These are phyloP conservation scores for Drosophila rhopaloa DNA, from an alignment of 1,140 invertebrate species.

Conservation along the genomic window DNA sequence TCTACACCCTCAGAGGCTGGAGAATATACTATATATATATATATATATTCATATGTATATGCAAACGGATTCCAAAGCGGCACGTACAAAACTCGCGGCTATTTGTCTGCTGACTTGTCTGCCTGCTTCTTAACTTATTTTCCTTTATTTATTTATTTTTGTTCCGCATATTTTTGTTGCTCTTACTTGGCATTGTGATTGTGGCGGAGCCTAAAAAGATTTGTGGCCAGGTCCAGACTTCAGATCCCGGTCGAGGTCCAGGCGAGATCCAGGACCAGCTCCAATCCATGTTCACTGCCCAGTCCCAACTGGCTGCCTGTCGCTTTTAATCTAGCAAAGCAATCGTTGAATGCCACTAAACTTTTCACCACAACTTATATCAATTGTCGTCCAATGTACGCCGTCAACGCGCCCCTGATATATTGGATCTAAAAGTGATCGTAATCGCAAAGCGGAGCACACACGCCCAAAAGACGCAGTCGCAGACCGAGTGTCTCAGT, in stretches of 20 bases:
- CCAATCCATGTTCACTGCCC: conserved; percentile 17
- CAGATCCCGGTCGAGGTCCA: conserved; percentile 23
- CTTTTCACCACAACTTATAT: conserved; percentile 84
- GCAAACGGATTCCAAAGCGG: conserved; percentile 57
- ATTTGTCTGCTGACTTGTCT: conserved; percentile 73
- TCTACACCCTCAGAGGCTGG: conserved; percentile 12
- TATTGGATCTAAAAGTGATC: conserved; percentile 84
- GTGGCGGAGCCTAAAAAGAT: conserved; percentile 53
- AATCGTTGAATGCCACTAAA: conserved; percentile 84
- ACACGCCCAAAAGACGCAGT: conserved; percentile 33
- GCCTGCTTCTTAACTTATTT: conserved; percentile 57
- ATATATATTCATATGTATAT: conserved; percentile 10
- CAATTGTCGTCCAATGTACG: conserved; percentile 84
- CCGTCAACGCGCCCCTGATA: conserved; percentile 83
- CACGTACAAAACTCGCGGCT: conserved; percentile 73
- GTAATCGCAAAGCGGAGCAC: conserved; percentile 81
- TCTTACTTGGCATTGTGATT: conserved; percentile 69
- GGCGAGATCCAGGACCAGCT: conserved; percentile 6
- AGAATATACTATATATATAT: background rate
- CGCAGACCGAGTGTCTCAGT: conserved; percentile 51
- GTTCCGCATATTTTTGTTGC: conserved; percentile 36
- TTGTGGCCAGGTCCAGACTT: conserved; percentile 68
- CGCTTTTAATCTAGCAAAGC: conserved; percentile 83
- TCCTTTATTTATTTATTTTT: conserved; percentile 37
- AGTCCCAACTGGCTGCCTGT: conserved; percentile 53